Base-by-base conservation (phyloP, 2,888 invertebrate genomes). In the Physocephala rufipes region DNA sequence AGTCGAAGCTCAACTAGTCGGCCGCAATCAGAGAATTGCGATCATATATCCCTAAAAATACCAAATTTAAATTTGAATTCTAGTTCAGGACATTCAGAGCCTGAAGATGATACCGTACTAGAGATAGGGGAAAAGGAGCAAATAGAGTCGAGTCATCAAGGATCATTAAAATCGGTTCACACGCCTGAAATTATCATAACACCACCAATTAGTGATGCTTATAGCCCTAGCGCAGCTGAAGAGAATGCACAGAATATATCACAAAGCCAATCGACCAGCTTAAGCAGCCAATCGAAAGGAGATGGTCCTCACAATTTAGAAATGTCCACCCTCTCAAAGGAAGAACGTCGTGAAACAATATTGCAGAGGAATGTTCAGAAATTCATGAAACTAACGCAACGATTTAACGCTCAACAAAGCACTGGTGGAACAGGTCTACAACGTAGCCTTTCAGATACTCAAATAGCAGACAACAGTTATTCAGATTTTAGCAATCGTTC, bases 51-150 rank as follows among this genome's bases (percentile, higher is more conserved):
- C 21, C 53, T 74, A 15, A 75, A 74, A n/a, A 74, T 80, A 9
- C 80, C 82, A n/a, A 71, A 70, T n/a, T 73, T 82, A 47, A 79
- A 82, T 76, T 76, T 80, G 30, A 79, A 80, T 73, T 79, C 79
- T 45, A 81, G 79, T 67, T 80, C 81, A 12, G 78, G 72, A 2
- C 76, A 76, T 53, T 80, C 81, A 0, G 79, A 80, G 61, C 67
- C 65, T 5, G 79, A 79, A 45, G 76, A 74, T 2, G 47, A n/a
- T 7, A 47, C 15, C 9, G 65, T 43, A 15, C 47, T n/a, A 15
- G 61, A 59, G 28, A 51, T 30, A 67, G 64, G 21, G 51, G 59
- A 28, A 16, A n/a, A 36, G 12, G 49, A 9, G 24, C 15, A 49
- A 45, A 36, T n/a, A 36, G 75, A 73, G 28, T 68, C 68, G 2